Percentiles rank a stretch among this genome's conserved stretches.
phyloP scores from a whole-genome alignment of 2,113 vertebrate species.

The Shinisaurus crocodilurus region DNA sequence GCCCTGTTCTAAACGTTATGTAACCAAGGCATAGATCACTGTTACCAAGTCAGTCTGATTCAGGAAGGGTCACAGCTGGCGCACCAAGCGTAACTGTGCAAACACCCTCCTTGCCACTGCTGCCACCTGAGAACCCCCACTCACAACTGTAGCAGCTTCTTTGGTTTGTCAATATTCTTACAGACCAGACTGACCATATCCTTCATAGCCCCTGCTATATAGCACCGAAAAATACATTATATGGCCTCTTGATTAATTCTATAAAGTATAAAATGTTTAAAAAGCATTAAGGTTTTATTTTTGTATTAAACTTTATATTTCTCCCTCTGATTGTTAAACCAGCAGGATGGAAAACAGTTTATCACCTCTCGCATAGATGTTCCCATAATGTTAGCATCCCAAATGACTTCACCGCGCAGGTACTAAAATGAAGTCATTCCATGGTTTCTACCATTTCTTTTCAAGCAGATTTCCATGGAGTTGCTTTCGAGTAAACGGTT shows the following conservation, averaged over 20 bases:
- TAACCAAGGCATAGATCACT: too few relatives aligned
- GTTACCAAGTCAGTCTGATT: too few relatives aligned
- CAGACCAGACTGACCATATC: conserved; percentile 18
- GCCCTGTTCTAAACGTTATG: too few relatives aligned
- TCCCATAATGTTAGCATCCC: conserved; percentile 3
- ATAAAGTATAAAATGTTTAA: conserved; percentile 15
- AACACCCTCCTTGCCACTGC: too few relatives aligned
- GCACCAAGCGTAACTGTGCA: too few relatives aligned
- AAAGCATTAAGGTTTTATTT: conserved; percentile 3
- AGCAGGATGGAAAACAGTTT: conserved; percentile 15
- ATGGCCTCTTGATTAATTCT: not conserved
- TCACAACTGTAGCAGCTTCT: not conserved
- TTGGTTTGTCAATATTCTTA: not conserved
- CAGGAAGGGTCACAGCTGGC: too few relatives aligned
- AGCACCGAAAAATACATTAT: not conserved
- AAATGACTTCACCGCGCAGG: not conserved
- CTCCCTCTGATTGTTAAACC: conserved; percentile 9
- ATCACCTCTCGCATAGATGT: not conserved
- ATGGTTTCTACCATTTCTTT: not conserved
- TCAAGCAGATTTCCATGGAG: not conserved
- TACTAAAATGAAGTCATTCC: not conserved
- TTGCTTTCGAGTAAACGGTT: not conserved
- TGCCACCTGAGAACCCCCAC: too few relatives aligned
- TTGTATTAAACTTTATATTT: conserved; percentile 23
- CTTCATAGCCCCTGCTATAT: not conserved